These are phyloP conservation scores for Paramisgurnus dabryanus DNA, from an alignment of 2,113 vertebrate species.

Conservation along the genomic window DNA sequence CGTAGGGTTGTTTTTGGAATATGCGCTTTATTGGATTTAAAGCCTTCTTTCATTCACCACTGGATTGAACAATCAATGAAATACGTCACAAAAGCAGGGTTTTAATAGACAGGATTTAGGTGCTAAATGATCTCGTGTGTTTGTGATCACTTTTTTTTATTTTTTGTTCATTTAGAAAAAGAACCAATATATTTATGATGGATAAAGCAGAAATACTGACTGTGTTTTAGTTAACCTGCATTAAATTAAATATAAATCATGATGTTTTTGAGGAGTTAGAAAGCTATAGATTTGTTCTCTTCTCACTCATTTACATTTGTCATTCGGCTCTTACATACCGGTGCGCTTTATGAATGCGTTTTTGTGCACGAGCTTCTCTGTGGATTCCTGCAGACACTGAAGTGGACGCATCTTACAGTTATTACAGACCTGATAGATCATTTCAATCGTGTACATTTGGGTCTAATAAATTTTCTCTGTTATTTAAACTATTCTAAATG, in stretches of 20 bases:
- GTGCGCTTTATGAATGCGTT: not conserved
- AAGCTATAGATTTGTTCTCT: not conserved
- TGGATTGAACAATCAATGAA: not conserved
- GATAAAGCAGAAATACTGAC: not conserved
- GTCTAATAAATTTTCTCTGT: not conserved
- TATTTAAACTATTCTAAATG: too few relatives aligned
- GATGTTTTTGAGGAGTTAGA: not conserved
- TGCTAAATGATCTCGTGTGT: not conserved
- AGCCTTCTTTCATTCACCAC: not conserved
- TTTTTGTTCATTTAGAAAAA: not conserved
- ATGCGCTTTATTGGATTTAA: conserved; percentile 17
- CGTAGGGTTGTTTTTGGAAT: conserved; percentile 13
- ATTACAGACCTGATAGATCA: not conserved
- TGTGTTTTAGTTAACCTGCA: not conserved
- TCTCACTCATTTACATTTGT: not conserved
- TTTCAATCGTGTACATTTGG: not conserved
- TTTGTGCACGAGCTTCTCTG: not conserved
- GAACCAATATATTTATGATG: not conserved
- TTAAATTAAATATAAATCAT: not conserved
- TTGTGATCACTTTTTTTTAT: not conserved
- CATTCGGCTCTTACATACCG: not conserved
- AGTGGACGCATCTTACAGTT: not conserved
- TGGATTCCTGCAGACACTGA: not conserved
- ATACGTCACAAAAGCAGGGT: not conserved
- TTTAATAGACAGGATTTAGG: not conserved